Evolutionary conservation across 1,140 invertebrate species (phyloP).

Genomic region (Aphelinus certus): DNA sequence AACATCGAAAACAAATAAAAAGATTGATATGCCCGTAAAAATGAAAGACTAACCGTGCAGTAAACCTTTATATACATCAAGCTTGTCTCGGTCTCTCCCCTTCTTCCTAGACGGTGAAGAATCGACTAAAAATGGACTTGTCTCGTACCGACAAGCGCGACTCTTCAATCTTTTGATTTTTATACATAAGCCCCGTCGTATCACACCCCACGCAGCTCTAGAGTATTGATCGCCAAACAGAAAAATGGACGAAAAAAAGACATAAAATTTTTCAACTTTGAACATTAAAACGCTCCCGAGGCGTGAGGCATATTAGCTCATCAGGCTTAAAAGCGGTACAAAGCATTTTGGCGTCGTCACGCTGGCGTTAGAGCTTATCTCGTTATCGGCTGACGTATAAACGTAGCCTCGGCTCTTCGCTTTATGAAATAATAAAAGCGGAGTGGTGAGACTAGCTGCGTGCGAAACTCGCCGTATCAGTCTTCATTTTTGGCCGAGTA

Average conservation of each 20-base stretch:
- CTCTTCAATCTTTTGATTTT: no score
- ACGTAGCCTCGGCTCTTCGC: conserved; percentile 8
- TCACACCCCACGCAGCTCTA: no score
- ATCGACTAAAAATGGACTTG: conserved; percentile 7
- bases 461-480: conserved; percentile 48
- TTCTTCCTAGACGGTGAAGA: background rate
- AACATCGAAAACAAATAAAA: background rate
- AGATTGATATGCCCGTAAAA: conserved; percentile 26
- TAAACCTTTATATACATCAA: no score
- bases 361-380: conserved; percentile 21
- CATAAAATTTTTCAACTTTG: conserved; percentile 10
- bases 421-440: conserved; percentile 51
- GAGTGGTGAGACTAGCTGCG: background rate
- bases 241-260: background rate
- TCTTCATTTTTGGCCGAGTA: conserved; percentile 49
- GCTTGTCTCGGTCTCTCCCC: no score
- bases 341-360: background rate
- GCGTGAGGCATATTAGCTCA: conserved; percentile 4
- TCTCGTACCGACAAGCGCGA: background rate
- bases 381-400: conserved; percentile 21
- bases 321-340: conserved; percentile 13
- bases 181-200: no score
- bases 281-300: background rate
- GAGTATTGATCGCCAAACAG: no score
- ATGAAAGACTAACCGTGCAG: no score